Conservation (phyloP, 1,140 invertebrate genomes). For the Archegozetes longisetosus region DNA sequence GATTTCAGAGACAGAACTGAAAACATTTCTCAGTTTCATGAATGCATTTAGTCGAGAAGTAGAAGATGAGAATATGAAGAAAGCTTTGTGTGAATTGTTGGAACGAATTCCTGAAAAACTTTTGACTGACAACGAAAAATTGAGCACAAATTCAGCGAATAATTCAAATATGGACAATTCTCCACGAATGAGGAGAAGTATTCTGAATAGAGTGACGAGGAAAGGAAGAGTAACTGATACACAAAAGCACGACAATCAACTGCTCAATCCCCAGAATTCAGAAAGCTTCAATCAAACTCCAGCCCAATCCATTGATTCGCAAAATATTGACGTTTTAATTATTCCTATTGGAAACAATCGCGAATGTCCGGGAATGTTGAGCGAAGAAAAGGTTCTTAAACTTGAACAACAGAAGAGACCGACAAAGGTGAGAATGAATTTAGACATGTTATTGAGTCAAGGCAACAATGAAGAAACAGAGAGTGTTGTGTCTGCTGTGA, state of each 20-base stretch:
- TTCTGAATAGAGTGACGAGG: not conserved
- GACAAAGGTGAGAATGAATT: conserved; percentile 22
- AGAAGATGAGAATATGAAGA: not conserved
- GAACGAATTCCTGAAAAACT: not conserved
- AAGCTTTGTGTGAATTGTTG: not conserved
- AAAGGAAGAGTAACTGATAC: not conserved
- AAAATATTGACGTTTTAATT: conserved; percentile 41
- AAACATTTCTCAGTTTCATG: conserved; percentile 37
- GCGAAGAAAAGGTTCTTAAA: conserved; percentile 47
- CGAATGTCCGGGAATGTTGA: conserved; percentile 44
- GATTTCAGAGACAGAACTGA: conserved; percentile 48
- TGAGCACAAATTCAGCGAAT: not conserved
- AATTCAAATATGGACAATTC: not conserved
- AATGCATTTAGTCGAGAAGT: not conserved
- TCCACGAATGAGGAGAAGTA: not conserved
- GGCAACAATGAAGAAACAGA: not conserved
- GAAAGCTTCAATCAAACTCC: not conserved
- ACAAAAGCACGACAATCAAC: not conserved
- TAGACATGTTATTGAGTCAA: conserved; percentile 18
- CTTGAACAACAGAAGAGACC: conserved; percentile 26
- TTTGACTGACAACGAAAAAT: not conserved
- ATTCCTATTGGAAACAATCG: conserved; percentile 40
- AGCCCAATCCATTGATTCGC: conserved; percentile 18
- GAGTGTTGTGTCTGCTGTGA: conserved; percentile 15
- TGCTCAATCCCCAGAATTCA: not conserved